Base-by-base conservation (phyloP, 1,140 invertebrate genomes). In the Drosophila orena region DNA sequence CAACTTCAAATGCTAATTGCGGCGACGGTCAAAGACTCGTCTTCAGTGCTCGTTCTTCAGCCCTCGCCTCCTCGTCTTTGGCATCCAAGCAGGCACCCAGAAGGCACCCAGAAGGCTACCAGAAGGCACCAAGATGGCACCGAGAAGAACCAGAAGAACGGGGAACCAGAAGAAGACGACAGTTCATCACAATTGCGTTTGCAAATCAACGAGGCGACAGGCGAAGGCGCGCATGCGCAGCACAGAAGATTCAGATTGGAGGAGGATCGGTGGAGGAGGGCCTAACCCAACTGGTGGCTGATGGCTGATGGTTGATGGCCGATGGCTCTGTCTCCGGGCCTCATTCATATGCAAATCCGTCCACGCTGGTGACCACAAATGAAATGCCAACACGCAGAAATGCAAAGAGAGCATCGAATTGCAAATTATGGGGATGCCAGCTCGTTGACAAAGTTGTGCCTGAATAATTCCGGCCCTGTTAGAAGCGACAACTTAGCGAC, bases 1-100 rank as follows among this genome's bases (percentile, higher is more conserved):
- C 79, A 88, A 89, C 84, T 89, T 89, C 84, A 89, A 89, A 89
- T 89, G 84, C 84, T 89, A 89, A 89, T 89, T 89, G 85, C 85
- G 84, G 72, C 79, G 73, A 89, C 85, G 84, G 84, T 84, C 84
- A 88, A 89, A 88, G 84, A 86, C 81, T 81, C 57, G 79, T 20
- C 47, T 52, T 54, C 71, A 17, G 54, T 47, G 50, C 24, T 17
- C 27, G 12, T 40, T 27, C 22, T 15, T 75, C 44, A 58, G 14
- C 15, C 34, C n/a, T n/a, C 47, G 3, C 38, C 38, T 40, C 8
- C 38, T 40, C 30, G 59, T 46, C 50, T 24, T 34, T n/a, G 53
- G 55, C 53, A 56, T 30, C 42, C 40, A 14, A 30, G 30, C 3
- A 30, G 17, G 17, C 17, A 17, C 17, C 17, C 17, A 17, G 30